A percentile compares a stretch with the other conserved stretches of the same genome.
These are phyloP conservation scores for Bombyx mandarina DNA, from an alignment of 1,140 invertebrate species.

Conservation along the genomic window DNA sequence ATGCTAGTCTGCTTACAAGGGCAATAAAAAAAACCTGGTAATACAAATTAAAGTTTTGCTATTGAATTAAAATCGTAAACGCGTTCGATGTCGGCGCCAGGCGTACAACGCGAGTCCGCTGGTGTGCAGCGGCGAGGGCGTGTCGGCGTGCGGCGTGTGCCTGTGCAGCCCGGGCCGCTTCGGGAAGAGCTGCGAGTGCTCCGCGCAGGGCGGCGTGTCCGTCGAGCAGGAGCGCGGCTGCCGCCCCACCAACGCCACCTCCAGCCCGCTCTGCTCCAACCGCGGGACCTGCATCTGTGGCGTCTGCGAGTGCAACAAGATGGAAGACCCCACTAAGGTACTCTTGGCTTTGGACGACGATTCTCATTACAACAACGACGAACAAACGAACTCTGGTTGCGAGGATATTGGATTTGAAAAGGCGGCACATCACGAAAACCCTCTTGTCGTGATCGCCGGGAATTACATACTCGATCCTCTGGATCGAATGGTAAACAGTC, in stretches of 20 bases:
- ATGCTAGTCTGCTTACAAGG: no score
- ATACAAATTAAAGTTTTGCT: no score
- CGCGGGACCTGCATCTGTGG: constrained; percentile 87
- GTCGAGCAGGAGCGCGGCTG: constrained; percentile 76
- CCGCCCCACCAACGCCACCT: constrained; percentile 79
- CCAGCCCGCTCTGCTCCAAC: constrained; percentile 80
- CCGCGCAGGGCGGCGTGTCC: constrained; percentile 65
- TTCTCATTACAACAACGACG: no score
- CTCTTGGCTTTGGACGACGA: no score
- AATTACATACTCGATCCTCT: no score
- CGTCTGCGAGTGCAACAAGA: constrained; percentile 80
- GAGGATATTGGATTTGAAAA: no score
- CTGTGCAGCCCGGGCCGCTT: constrained; percentile 84
- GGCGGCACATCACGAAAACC: no score
- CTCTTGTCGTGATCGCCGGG: no score
- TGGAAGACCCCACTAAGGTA: constrained; percentile 49
- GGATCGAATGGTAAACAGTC: no score
- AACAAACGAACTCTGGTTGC: no score
- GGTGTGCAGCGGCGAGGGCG: constrained; percentile 78
- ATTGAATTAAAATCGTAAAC: no score
- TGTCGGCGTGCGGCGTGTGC: constrained; percentile 90
- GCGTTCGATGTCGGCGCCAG: constrained; percentile 13
- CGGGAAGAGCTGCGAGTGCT: constrained; percentile 91
- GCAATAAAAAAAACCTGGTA: no score
- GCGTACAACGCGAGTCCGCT: constrained; percentile 55